Percentiles rank a stretch among this genome's conserved stretches.
phyloP scores from a whole-genome alignment of 2,113 vertebrate species.

The Aldabrachelys gigantea region DNA sequence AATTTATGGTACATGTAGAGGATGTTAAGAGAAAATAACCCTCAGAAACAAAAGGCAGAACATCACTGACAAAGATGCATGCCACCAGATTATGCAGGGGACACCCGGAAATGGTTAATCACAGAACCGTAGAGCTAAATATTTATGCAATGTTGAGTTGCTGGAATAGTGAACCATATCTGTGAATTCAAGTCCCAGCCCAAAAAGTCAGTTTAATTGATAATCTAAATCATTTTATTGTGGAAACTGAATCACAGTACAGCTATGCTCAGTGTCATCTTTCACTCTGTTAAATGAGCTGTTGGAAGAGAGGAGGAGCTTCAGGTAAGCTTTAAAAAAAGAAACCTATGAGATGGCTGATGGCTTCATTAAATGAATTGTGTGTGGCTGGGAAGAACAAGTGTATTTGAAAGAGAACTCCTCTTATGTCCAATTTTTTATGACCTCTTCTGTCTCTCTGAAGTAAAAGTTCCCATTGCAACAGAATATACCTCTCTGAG shows the following conservation, averaged over 20 bases:
- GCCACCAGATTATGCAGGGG: conserved; percentile 24
- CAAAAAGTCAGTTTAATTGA: neutral
- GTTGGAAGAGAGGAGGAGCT: neutral
- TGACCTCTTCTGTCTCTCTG: neutral
- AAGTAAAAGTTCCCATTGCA: fast-evolving
- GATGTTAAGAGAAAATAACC: conserved; percentile 3
- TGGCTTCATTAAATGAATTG: neutral
- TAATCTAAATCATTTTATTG: neutral
- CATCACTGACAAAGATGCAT: neutral
- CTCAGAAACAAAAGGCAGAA: conserved; percentile 40
- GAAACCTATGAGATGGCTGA: too few relatives aligned
- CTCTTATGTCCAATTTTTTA: neutral
- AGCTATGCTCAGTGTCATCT: neutral
- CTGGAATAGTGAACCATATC: neutral
- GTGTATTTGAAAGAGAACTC: neutral
- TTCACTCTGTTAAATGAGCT: neutral
- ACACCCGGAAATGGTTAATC: conserved; percentile 24
- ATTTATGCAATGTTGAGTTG: neutral
- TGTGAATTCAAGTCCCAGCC: neutral
- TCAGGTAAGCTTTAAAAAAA: neutral
- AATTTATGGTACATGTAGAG: neutral
- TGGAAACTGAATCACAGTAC: neutral
- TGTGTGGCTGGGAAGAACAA: neutral
- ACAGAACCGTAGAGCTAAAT: neutral
- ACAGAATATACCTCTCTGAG: neutral